Evolutionary conservation across 2,797 vertebrate genomes (phyloP), one percentile per base, ranked within the genome.

Genomic region (Acridotheres tristis): DNA sequence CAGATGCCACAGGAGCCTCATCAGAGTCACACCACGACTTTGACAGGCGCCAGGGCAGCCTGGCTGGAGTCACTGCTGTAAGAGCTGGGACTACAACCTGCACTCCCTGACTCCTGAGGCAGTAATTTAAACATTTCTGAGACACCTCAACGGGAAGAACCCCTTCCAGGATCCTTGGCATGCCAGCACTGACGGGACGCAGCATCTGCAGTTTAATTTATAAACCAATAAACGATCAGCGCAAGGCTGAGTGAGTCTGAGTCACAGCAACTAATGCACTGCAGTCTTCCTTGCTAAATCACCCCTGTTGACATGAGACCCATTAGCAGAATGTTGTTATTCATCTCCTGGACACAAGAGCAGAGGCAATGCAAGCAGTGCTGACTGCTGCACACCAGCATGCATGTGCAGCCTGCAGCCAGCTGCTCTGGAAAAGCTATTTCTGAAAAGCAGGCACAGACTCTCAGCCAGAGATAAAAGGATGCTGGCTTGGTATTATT

Each of bases 231-330:
- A 89, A 89, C 3, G 4, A 92, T 68, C 61, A 40, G 75, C 9
- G 38, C 84, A 54, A 89, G 89, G 89, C 79, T 93, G 90, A 95
- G 88, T 8, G 78, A 85, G 68, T 72, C 84, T 88, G 81, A 95
- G 38, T 85, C 90, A 89, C 38, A 47, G 89, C 86, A 82, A 87
- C 93, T 95, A 95, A 96, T 92, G 94, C 81, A 87, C 93, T 85
- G 84, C 92, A 68, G 90, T 22, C 84, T 72, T 63, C 75, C 61
- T 50, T 38, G 75, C 73, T 90, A 95, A 93, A 96, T 95, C 88
- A 91, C 72, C 91, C 79, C 85, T 92, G 84, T 38, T 90, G 90
- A 89, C 87, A 94, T 27, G 92, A 95, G 89, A 85, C 47, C 86
- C 92, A 94, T 96, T 94, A 95, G 92, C 68, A 79, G 82, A 96